These are phyloP conservation scores for Saccostrea echinata DNA, from an alignment of 1,140 invertebrate species.

Conservation along the genomic window DNA sequence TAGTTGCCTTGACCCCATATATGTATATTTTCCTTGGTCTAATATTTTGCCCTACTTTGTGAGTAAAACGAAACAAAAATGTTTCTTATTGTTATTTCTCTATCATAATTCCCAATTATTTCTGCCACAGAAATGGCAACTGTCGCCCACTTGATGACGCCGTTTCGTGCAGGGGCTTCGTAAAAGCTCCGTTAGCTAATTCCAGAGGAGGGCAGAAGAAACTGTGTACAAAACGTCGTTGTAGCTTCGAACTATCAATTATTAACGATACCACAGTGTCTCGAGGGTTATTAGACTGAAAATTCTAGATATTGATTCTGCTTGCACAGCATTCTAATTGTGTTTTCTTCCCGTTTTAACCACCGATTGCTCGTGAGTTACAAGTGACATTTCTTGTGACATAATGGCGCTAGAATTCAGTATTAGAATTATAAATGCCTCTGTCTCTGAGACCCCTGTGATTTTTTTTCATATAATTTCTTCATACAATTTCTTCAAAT, in stretches of 20 bases:
- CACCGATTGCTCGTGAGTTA: not conserved
- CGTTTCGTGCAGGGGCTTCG: not conserved
- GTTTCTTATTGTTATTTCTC: no score
- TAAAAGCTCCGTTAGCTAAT: not conserved
- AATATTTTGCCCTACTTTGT: no score
- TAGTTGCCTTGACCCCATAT: no score
- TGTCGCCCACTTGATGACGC: not conserved
- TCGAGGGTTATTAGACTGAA: conserved; percentile 2
- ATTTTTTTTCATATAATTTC: not conserved
- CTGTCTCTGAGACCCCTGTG: not conserved
- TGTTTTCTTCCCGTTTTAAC: conserved; percentile 1
- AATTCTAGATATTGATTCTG: not conserved
- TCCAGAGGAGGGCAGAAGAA: not conserved
- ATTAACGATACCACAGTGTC: not conserved
- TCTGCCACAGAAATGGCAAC: not conserved
- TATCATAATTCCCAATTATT: not conserved
- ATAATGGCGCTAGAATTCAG: not conserved
- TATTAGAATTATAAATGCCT: not conserved
- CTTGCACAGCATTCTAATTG: not conserved
- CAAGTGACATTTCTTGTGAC: not conserved
- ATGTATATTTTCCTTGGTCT: no score
- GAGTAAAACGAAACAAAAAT: no score
- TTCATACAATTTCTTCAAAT: not conserved
- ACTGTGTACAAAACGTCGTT: not conserved
- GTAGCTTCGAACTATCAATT: conserved; percentile 24